Evolutionary conservation across 2,797 vertebrate species (phyloP), one percentile per base, ranked within the genome.

Genomic region (Poecilia wingei): DNA sequence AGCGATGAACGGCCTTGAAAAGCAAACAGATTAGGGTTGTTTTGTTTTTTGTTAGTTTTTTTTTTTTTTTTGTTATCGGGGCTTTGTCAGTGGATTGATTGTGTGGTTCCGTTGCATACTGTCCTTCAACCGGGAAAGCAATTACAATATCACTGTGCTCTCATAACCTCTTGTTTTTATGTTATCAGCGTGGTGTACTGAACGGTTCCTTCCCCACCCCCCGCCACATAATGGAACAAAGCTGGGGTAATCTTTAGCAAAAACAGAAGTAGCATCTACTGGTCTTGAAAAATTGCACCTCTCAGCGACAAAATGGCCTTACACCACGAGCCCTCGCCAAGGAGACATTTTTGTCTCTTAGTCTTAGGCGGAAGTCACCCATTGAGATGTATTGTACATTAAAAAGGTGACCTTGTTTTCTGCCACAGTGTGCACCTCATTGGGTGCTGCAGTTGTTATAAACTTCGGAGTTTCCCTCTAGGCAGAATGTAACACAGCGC

Each of bases 121-220:
- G 84, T 82, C 90, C 89, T 88, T 87, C 76, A 77, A 82, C 86
- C 3, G 43, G 10, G 76, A 75, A 79, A 86, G 68, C 77, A 82
- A 61, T 78, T 55, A 81, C 66, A 84, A 77, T 82, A 86, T 88
- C 78, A 76, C 53, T 51, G 73, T 79, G 64, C 13, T 79, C 69
- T 74, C 76, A 78, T 69, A 53, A 12, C 59, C 68, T 80, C 70
- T 80, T 70, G 76, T 82, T 84, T 71, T 41, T 53, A 74, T 47
- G n/a, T 33, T 31, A 78, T 73, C 36, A 78, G 75, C 41, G n/a
- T 36, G 10, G 59, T 72, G 36, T 31, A 61, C 76, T n/a, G 49
- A 41, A 72, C 20, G 39, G 4, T 45, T 45, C 25, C 25, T 31
- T 43, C 43, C 20, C 20, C 18, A 1, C 0, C 18, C 47, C 6